Evolutionary conservation across 2,113 vertebrate genomes (phyloP).

Genomic region (Pungitius pungitius): DNA sequence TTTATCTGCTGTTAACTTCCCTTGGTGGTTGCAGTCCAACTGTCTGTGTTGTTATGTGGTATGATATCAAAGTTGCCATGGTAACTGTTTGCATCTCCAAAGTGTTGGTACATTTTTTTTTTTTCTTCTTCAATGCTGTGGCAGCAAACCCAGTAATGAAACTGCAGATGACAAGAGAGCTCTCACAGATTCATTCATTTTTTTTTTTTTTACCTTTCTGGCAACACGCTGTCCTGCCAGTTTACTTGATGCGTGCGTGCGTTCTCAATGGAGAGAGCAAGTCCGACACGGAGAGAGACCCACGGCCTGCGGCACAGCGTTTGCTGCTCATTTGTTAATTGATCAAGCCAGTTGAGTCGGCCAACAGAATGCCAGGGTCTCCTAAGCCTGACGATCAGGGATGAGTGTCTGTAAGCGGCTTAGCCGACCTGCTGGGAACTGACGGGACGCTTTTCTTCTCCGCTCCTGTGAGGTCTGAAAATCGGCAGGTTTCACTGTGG

Average conservation of each 20-base stretch:
- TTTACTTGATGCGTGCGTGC: neutral
- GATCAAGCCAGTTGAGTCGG: constrained; percentile 68
- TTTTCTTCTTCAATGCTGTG: constrained; percentile 11
- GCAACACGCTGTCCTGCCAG: constrained; percentile 6
- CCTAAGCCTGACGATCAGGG: constrained; percentile 71
- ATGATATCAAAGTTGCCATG: constrained; percentile 69
- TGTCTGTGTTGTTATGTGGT: constrained; percentile 52
- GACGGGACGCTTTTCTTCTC: constrained; percentile 54
- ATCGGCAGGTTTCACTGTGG: constrained; percentile 49
- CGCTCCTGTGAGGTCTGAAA: constrained; percentile 41
- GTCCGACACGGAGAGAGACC: neutral
- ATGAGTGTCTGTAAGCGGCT: constrained; percentile 80
- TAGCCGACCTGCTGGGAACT: constrained; percentile 69
- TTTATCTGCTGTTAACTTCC: constrained; percentile 34
- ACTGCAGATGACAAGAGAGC: constrained; percentile 36
- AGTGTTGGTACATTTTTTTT: constrained; percentile 32
- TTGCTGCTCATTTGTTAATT: constrained; percentile 74
- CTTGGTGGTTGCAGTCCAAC: constrained; percentile 39
- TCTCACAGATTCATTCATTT: constrained; percentile 41
- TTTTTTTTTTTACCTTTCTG: constrained; percentile 42
- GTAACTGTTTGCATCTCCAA: constrained; percentile 70
- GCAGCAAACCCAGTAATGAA: constrained; percentile 40
- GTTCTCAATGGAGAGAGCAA: neutral
- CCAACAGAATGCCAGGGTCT: constrained; percentile 62
- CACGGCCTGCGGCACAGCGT: constrained; percentile 16